These are phyloP conservation scores for Vulpes lagopus DNA, from an alignment of 2,113 vertebrate genomes.

Conservation along the genomic window DNA sequence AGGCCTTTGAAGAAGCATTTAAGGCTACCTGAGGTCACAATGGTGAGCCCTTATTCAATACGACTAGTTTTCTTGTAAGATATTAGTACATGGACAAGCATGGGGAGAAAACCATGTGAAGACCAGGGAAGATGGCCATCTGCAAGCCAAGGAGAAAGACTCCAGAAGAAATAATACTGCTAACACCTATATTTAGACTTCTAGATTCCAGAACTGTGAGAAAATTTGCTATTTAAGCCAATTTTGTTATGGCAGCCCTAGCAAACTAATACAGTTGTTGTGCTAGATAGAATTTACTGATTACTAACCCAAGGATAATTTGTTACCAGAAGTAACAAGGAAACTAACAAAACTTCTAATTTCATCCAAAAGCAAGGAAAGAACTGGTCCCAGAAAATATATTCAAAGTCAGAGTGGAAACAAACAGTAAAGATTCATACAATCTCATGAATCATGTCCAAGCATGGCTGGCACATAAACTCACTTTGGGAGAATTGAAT, in stretches of 20 bases:
- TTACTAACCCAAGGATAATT: background rate
- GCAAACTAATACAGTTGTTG: background rate
- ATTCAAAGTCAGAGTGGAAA: background rate
- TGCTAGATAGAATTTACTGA: background rate
- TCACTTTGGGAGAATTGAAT: background rate
- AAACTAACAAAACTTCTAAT: background rate
- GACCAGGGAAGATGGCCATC: no score
- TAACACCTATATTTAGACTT: background rate
- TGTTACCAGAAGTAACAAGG: background rate
- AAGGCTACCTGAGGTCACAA: background rate
- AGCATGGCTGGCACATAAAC: background rate
- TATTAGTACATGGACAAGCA: background rate
- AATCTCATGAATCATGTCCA: background rate
- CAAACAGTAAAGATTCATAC: background rate
- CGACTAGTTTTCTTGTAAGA: background rate
- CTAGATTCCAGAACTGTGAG: background rate
- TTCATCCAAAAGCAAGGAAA: background rate
- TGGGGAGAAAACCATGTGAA: background rate
- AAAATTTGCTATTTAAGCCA: background rate
- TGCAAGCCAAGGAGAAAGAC: no score
- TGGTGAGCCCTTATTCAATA: background rate
- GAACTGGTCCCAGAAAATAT: background rate
- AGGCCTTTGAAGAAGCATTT: background rate
- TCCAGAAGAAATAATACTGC: background rate
- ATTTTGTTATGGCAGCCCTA: background rate